Conservation (phyloP, 2,113 vertebrate genomes). For the Dipodomys merriami region DNA sequence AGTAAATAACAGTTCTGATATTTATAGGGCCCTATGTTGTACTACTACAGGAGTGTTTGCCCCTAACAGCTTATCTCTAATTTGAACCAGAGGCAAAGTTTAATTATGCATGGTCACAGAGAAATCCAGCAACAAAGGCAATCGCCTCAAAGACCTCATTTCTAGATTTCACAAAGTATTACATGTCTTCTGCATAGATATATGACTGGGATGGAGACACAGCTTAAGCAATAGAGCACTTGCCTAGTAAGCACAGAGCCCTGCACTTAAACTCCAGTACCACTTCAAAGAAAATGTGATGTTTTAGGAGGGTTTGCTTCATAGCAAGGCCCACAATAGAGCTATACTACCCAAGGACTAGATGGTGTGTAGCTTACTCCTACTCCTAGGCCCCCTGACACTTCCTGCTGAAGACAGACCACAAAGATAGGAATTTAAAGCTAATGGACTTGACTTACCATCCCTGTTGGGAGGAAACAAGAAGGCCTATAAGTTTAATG, state of each 20-base stretch:
- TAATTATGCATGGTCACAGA: not conserved
- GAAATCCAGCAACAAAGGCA: not conserved
- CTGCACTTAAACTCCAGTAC: no score
- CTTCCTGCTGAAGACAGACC: no score
- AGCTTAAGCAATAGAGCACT: no score
- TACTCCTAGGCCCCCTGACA: not conserved
- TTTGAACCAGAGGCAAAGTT: not conserved
- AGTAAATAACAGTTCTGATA: not conserved
- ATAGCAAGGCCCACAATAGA: not conserved
- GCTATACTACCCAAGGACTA: not conserved
- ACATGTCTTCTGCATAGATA: no score
- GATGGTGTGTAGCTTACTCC: no score
- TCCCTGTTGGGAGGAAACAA: not conserved
- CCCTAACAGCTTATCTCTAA: not conserved
- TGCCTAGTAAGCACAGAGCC: no score
- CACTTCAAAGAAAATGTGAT: no score
- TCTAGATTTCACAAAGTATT: no score
- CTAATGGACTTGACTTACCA: not conserved
- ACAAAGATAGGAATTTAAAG: not conserved
- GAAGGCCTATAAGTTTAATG: no score
- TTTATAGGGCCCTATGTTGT: no score
- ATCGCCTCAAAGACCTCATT: not conserved
- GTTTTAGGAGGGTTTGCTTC: not conserved
- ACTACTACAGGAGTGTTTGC: not conserved
- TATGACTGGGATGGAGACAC: no score